Conservation (phyloP, 2,113 vertebrate species). For the Lophotis ruficrista region DNA sequence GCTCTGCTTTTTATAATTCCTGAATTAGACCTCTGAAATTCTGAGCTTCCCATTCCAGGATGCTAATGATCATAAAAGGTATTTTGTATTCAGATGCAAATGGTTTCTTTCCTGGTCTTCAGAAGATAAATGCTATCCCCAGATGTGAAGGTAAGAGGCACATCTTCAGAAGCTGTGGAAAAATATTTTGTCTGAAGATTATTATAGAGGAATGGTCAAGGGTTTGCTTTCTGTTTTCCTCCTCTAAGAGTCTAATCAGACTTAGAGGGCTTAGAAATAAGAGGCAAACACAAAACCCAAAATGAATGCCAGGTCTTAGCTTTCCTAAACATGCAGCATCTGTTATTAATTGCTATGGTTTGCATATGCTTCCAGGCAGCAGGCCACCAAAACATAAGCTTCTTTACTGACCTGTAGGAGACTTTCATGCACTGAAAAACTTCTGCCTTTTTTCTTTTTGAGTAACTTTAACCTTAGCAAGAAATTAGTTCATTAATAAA, state of each 20-base stretch:
- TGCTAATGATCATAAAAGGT: neutral
- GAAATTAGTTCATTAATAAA: constrained; percentile 57
- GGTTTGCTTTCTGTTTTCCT: neutral
- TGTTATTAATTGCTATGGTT: neutral
- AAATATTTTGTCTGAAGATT: neutral
- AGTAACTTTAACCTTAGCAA: neutral
- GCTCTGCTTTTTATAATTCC: neutral
- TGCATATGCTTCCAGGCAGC: neutral
- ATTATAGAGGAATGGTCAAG: neutral
- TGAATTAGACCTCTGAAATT: neutral
- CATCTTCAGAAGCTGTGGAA: neutral
- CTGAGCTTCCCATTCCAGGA: neutral
- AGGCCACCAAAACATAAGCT: neutral
- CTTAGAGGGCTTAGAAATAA: neutral
- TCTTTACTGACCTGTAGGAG: neutral
- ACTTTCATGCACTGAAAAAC: neutral
- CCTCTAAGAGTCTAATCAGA: neutral
- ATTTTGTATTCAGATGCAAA: neutral
- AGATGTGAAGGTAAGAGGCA: neutral
- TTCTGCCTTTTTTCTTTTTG: neutral
- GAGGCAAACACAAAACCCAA: neutral
- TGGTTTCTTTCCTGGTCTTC: neutral
- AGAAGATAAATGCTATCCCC: neutral
- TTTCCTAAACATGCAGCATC: neutral
- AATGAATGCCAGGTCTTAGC: neutral